Percentiles rank a stretch among this genome's conserved stretches.
phyloP scores from a whole-genome alignment of 2,113 vertebrate genomes.

The Scophthalmus maximus region DNA sequence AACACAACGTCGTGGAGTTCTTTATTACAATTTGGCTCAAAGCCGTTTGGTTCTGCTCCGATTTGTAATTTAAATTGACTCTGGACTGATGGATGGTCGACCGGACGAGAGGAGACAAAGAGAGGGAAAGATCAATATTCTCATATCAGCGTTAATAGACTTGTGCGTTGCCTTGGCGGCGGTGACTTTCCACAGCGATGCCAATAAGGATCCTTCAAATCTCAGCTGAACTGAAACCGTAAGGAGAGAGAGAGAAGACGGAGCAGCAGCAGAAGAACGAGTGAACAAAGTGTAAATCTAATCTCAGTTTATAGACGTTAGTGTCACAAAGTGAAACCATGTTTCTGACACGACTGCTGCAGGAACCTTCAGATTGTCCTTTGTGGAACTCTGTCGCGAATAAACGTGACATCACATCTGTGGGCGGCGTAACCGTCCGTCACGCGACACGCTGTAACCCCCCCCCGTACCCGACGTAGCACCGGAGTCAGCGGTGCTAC shows the following conservation, averaged over 20 bases:
- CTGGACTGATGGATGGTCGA: neutral
- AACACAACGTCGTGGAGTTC: too few relatives aligned
- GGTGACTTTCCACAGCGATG: neutral
- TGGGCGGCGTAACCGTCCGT: too few relatives aligned
- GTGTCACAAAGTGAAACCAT: too few relatives aligned
- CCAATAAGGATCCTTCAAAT: slow-evolving; percentile 9
- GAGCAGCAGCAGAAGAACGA: neutral
- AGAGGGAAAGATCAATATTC: slow-evolving; percentile 5
- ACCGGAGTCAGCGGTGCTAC: too few relatives aligned
- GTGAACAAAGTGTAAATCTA: too few relatives aligned
- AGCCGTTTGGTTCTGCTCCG: neutral
- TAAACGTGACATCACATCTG: too few relatives aligned
- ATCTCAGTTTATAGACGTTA: too few relatives aligned
- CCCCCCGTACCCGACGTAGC: too few relatives aligned
- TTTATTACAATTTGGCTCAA: neutral
- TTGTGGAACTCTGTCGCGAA: too few relatives aligned
- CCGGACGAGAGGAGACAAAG: neutral
- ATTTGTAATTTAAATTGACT: neutral
- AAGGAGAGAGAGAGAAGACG: neutral
- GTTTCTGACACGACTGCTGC: too few relatives aligned
- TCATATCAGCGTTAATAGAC: slow-evolving; percentile 9
- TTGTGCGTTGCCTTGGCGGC: neutral
- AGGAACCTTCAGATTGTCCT: too few relatives aligned
- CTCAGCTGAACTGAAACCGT: neutral
- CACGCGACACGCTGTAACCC: too few relatives aligned